These are phyloP conservation scores for Campoplex nolae DNA, from an alignment of 2,888 invertebrate species.

Conservation along the genomic window DNA sequence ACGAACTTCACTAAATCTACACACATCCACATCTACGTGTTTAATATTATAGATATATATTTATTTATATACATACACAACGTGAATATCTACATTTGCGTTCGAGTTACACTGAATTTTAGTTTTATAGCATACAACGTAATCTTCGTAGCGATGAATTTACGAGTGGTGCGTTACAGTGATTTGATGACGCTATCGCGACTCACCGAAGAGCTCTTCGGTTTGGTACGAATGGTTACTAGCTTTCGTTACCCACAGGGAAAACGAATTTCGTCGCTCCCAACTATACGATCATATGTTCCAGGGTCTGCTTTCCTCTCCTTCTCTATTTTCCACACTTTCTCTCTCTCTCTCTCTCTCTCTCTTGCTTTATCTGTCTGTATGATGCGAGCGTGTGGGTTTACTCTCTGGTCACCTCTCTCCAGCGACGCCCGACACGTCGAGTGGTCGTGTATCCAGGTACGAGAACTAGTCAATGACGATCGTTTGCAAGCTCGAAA, in stretches of 20 bases:
- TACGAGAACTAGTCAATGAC: slow-evolving; percentile 62
- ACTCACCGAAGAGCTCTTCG: slow-evolving; percentile 67
- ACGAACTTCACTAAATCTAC: slow-evolving; percentile 26
- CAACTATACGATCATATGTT: slow-evolving; percentile 45
- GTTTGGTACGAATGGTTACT: slow-evolving; percentile 64
- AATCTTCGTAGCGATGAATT: slow-evolving; percentile 77
- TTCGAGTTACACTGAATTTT: slow-evolving; percentile 73
- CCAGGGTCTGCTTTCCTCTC: slow-evolving; percentile 40
- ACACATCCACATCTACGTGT: not conserved
- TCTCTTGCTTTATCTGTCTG: slow-evolving; percentile 34
- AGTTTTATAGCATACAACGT: slow-evolving; percentile 75
- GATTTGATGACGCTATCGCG: slow-evolving; percentile 76
- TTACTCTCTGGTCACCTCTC: slow-evolving; percentile 32
- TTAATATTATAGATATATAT: not conserved
- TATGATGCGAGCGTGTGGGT: not conserved
- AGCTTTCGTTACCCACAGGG: slow-evolving; percentile 53
- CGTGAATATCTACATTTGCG: slow-evolving; percentile 7
- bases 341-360: slow-evolving; percentile 25
- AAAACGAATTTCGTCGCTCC: slow-evolving; percentile 65
- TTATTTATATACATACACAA: not conserved
- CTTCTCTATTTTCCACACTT: slow-evolving; percentile 15
- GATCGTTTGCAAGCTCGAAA: slow-evolving; percentile 66
- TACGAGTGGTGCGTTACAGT: slow-evolving; percentile 75
- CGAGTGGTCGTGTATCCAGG: slow-evolving; percentile 57
- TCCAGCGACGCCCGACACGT: slow-evolving; percentile 29